These are phyloP conservation scores for Hippocampus abdominalis DNA, from an alignment of 2,113 vertebrate species.

Conservation along the genomic window DNA sequence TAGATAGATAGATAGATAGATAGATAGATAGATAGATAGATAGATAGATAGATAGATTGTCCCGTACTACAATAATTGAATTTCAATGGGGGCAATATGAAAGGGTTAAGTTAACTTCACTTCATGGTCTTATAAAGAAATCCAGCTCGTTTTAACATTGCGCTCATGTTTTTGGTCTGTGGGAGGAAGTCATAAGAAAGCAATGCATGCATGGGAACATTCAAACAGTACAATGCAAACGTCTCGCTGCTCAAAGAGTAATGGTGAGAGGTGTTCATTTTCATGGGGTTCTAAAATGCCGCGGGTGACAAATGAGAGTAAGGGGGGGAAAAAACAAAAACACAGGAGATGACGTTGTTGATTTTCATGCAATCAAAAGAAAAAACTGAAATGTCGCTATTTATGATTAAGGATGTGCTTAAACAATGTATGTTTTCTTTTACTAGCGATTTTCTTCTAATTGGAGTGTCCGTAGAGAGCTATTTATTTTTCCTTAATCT, in stretches of 20 bases:
- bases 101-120: not conserved
- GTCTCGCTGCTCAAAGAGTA: not conserved
- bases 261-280: not conserved
- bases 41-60: not conserved
- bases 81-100: not conserved
- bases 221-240: not conserved
- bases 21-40: too few relatives aligned
- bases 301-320: not conserved
- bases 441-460: not conserved
- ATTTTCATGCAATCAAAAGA: constrained; percentile 3
- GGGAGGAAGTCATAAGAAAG: constrained; percentile 5
- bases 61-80: not conserved
- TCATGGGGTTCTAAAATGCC: not conserved
- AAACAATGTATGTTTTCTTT: constrained; percentile 8
- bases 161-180: constrained; percentile 2
- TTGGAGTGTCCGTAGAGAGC: not conserved
- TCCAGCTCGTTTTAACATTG: not conserved
- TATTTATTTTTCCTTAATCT: not conserved
- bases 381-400: not conserved
- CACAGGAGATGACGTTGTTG: not conserved
- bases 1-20: too few relatives aligned
- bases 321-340: not conserved
- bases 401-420: not conserved
- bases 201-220: not conserved
- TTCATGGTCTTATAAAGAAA: not conserved